Conservation (phyloP, 2,888 invertebrate genomes). For the Ischnura elegans region DNA sequence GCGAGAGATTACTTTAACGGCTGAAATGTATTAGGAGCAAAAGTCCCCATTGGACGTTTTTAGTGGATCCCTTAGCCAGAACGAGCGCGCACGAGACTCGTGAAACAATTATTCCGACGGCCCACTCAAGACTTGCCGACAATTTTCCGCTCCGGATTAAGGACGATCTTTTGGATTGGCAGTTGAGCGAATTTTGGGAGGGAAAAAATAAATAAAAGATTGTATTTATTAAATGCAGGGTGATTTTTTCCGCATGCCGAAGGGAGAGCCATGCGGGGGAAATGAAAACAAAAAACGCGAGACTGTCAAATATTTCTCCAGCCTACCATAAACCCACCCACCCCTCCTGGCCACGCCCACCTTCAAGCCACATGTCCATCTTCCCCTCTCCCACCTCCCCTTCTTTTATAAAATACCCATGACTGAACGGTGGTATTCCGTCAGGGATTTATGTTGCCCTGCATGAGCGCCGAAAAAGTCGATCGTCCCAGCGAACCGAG, state of each 20-base stretch:
- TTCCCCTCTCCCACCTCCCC: not conserved
- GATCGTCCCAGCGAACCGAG: too few relatives aligned
- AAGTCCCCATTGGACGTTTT: not conserved
- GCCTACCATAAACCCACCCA: not conserved
- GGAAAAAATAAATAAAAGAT: not conserved
- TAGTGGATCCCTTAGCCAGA: not conserved
- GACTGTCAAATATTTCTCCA: not conserved
- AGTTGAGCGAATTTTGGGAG: not conserved
- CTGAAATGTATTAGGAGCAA: not conserved
- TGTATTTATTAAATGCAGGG: too few relatives aligned
- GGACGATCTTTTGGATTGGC: not conserved
- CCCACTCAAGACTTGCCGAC: not conserved
- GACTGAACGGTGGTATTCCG: too few relatives aligned
- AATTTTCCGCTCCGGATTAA: slow-evolving; percentile 10
- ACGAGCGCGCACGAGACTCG: not conserved
- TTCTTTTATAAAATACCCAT: too few relatives aligned
- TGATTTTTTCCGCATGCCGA: not conserved
- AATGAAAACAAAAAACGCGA: not conserved
- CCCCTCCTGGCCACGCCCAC: not conserved
- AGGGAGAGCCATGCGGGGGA: not conserved
- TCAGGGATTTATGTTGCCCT: too few relatives aligned
- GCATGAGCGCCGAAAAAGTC: too few relatives aligned
- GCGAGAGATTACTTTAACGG: not conserved
- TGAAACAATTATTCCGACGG: not conserved
- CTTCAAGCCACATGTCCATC: not conserved